Base-by-base conservation (phyloP, 2,113 vertebrate species). In the Cisticola juncidis region DNA sequence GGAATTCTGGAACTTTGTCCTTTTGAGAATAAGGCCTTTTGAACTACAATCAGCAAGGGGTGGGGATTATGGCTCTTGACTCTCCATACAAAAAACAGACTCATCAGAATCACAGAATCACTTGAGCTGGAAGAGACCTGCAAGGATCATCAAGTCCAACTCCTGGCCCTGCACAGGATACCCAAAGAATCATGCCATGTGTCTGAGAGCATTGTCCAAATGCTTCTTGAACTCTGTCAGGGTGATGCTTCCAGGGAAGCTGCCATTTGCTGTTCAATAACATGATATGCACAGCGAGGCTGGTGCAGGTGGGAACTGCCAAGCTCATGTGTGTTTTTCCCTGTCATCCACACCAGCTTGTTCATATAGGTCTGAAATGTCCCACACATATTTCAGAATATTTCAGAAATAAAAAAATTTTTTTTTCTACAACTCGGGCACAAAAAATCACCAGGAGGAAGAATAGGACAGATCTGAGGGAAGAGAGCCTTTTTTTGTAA, bases 231-330 rank as follows among this genome's bases (percentile, higher is more conserved):
- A 1, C n/a, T 54, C 29, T 61, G 11, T 8, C n/a, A 61, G 47
- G 47, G n/a, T 61, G 62, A 17, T 82, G 33, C 33, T 65, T 54
- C 33, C 48, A 13, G 57, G 25, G 35, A 54, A 57, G 70, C 45
- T 78, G 81, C 70, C 9, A 1, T n/a, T 64, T 33, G 25, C 17
- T 58, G 23, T 18, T 29, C 50, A 1, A 2, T 6, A 18, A 1
- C 18, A 7, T 2, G 1, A 1, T 11, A 16, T 0, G 4, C 42
- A 9, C 72, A 72, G 53, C 0, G 11, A 40, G 74, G 25, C 18
- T 47, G 72, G 1, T 5, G 0, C 29, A 8, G 70, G 35, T 47
- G 33, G 61, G 26, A 26, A 0, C 26, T 47, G 38, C 53, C 0
- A 0, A 65, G 19, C 48, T 31, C 7, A 0, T 16, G 36, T 5